Percentiles rank a stretch among this genome's conserved stretches.
These are phyloP conservation scores for Calycopis cecrops DNA, from an alignment of 1,140 invertebrate species.

Conservation along the genomic window DNA sequence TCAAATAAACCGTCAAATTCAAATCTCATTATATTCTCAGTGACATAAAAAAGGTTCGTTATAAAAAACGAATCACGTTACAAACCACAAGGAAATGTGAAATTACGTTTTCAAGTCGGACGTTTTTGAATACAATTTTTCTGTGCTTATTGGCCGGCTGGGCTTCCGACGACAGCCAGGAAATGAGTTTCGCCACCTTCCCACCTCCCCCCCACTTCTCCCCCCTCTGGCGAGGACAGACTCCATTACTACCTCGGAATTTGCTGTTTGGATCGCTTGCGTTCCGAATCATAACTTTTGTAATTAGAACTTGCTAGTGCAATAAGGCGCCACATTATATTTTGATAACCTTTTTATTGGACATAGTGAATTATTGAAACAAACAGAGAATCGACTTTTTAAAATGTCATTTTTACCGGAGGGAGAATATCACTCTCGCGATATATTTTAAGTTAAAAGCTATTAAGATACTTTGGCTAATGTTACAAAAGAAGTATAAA, in stretches of 20 bases:
- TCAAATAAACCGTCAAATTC: background rate
- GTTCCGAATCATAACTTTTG: constrained; percentile 18
- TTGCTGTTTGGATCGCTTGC: constrained; percentile 35
- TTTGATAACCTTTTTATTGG: no score
- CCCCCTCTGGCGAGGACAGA: constrained; percentile 33
- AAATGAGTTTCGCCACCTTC: constrained; percentile 59
- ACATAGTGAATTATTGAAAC: background rate
- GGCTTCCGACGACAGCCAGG: constrained; percentile 54
- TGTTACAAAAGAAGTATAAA: no score
- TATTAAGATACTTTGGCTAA: no score
- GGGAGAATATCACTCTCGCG: no score
- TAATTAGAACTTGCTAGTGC: constrained; percentile 13
- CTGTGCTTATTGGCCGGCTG: constrained; percentile 55
- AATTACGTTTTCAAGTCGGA: constrained; percentile 47
- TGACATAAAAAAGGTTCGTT: constrained; percentile 3
- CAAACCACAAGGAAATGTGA: constrained; percentile 34
- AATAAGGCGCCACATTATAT: background rate
- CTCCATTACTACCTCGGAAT: constrained; percentile 57
- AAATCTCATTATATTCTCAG: no score
- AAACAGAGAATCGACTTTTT: no score
- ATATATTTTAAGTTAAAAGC: no score
- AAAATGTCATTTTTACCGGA: no score
- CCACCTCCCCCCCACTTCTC: constrained; percentile 18
- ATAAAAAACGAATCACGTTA: constrained; percentile 21
- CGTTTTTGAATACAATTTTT: constrained; percentile 61